These are phyloP conservation scores for Andrena marginata DNA, from an alignment of 2,888 invertebrate genomes.

Conservation along the genomic window DNA sequence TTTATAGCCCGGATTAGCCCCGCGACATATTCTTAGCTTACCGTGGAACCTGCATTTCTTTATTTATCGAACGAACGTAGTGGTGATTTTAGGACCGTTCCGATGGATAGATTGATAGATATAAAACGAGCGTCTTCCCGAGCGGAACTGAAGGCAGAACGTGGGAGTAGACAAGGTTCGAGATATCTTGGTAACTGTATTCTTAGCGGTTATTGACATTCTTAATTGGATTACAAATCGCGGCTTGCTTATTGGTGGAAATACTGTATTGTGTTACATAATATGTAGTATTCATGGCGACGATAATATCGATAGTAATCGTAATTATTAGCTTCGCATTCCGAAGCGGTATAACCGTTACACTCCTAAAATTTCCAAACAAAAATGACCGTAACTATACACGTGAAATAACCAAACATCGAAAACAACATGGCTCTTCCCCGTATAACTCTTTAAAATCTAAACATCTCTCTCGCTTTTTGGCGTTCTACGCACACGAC, in stretches of 20 bases:
- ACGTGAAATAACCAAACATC: not conserved
- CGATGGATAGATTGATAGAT: not conserved
- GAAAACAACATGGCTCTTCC: conserved; percentile 19
- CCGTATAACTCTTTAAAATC: conserved; percentile 20
- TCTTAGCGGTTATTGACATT: conserved; percentile 30
- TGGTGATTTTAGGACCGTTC: conserved; percentile 52
- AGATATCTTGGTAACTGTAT: conserved; percentile 19
- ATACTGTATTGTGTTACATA: conserved; percentile 52
- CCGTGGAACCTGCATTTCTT: conserved; percentile 1
- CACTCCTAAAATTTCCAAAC: conserved; percentile 27
- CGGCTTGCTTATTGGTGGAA: conserved; percentile 43
- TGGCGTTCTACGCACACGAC: not conserved
- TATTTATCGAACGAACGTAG: conserved; percentile 29
- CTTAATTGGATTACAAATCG: conserved; percentile 55
- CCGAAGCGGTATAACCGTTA: conserved; percentile 7
- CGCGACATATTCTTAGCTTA: conserved; percentile 6
- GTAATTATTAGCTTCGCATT: conserved; percentile 22
- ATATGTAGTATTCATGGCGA: conserved; percentile 43
- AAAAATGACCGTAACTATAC: conserved; percentile 7
- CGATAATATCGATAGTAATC: conserved; percentile 42
- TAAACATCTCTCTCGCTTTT: conserved; percentile 17
- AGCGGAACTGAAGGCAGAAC: not conserved
- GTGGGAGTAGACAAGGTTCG: not conserved
- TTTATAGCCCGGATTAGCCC: conserved; percentile 23
- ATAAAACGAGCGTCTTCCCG: not conserved